A percentile compares a stretch with the other conserved stretches of the same genome.
Evolutionary conservation across 2,113 vertebrate genomes (phyloP).

Genomic region (Eretmochelys imbricata): DNA sequence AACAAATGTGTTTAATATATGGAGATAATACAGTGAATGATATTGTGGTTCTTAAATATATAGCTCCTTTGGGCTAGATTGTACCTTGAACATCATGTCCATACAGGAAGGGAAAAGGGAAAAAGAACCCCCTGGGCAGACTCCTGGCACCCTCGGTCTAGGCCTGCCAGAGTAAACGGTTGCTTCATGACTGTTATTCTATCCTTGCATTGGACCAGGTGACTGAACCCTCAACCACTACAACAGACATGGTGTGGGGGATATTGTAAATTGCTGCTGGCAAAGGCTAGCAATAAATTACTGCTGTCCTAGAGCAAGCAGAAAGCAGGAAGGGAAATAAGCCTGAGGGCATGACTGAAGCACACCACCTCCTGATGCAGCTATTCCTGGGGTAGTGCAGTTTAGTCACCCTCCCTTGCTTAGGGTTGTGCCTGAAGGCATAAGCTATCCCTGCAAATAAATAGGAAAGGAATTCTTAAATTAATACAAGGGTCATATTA

Average conservation of each 20-base stretch:
- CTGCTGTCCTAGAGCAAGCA: neutral
- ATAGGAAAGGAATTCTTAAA: neutral
- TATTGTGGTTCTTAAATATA: conserved; percentile 21
- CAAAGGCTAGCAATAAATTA: neutral
- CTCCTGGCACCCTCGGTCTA: neutral
- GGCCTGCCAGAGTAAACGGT: accelerated
- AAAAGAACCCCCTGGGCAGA: neutral
- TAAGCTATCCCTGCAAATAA: accelerated
- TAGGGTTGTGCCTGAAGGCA: neutral
- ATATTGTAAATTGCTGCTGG: neutral
- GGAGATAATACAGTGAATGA: neutral
- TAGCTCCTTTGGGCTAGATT: neutral
- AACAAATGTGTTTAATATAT: conserved; percentile 21
- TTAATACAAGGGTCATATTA: neutral
- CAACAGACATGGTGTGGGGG: accelerated
- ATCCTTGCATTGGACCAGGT: neutral
- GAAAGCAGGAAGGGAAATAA: neutral
- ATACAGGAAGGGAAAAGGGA: accelerated
- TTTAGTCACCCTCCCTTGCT: neutral
- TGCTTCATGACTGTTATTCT: neutral
- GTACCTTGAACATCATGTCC: neutral
- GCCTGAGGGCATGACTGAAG: neutral
- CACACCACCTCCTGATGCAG: neutral
- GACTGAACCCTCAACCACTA: neutral
- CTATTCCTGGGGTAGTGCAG: neutral